phyloP scores from a whole-genome alignment of 2,797 vertebrate genomes.

The Platalea minor region DNA sequence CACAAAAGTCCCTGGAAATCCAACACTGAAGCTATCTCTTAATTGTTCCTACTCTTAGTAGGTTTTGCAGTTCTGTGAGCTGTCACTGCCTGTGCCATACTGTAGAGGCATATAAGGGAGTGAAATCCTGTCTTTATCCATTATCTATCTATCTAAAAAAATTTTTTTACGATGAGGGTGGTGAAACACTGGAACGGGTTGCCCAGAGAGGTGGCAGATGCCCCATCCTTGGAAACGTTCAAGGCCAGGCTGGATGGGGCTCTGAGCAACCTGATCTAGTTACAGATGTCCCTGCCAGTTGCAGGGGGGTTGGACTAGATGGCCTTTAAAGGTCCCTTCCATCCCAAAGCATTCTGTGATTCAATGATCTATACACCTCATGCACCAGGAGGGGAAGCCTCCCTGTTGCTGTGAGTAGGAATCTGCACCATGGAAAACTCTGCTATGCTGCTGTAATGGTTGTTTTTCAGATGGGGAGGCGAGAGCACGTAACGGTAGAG shows the following conservation, averaged over 20 bases:
- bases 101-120: not conserved
- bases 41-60: not conserved
- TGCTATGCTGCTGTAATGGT: not conserved
- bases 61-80: not conserved
- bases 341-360: too few relatives aligned
- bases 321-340: too few relatives aligned
- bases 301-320: too few relatives aligned
- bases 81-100: not conserved
- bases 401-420: not conserved
- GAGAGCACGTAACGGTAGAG: rapidly evolving
- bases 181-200: too few relatives aligned
- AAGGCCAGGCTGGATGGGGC: too few relatives aligned
- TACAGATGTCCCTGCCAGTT: too few relatives aligned
- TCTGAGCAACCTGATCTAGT: too few relatives aligned
- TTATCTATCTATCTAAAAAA: not conserved
- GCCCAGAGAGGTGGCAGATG: too few relatives aligned
- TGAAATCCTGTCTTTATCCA: not conserved
- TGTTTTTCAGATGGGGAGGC: not conserved
- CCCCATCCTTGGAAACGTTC: too few relatives aligned
- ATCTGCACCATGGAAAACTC: not conserved
- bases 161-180: too few relatives aligned
- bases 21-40: rapidly evolving
- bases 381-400: not conserved
- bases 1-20: not conserved
- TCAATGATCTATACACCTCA: not conserved